These are phyloP conservation scores for Aradophagus sp. DNA, from an alignment of 1,140 invertebrate species.

Conservation along the genomic window DNA sequence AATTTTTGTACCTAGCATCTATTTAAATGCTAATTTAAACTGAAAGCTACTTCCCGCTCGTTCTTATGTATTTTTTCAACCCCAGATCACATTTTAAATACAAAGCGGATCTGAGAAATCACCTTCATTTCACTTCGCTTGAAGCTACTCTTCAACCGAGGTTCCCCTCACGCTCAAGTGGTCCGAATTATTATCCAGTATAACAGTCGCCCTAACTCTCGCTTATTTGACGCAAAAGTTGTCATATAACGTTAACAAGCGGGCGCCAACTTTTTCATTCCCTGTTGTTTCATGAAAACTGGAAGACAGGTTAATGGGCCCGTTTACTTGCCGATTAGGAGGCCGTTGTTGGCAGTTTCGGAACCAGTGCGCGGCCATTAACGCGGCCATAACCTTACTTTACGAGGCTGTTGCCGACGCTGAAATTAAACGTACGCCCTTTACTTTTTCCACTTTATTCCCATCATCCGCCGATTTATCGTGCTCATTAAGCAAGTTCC, in stretches of 20 bases:
- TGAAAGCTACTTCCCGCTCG: too few species aligned
- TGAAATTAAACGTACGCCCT: slow-evolving; percentile 24
- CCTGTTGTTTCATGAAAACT: slow-evolving; percentile 38
- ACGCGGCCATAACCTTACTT: slow-evolving; percentile 46
- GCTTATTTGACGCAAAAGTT: slow-evolving; percentile 11
- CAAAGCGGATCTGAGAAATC: too few species aligned
- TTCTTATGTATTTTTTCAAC: too few species aligned
- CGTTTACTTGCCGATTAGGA: slow-evolving; percentile 46
- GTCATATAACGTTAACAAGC: slow-evolving; percentile 7
- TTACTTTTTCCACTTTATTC: slow-evolving; percentile 24
- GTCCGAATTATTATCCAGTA: slow-evolving; percentile 1
- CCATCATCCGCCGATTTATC: slow-evolving; percentile 27
- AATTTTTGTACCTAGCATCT: too few species aligned
- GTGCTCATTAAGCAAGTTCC: slow-evolving; percentile 30
- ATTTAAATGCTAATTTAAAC: too few species aligned
- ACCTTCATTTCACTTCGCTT: too few species aligned
- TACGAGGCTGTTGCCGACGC: slow-evolving; percentile 32
- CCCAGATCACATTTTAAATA: too few species aligned
- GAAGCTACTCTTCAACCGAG: too few species aligned
- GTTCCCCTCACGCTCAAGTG: background rate
- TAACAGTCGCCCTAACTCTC: slow-evolving; percentile 6
- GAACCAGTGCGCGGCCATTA: slow-evolving; percentile 46
- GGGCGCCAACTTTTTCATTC: slow-evolving; percentile 12
- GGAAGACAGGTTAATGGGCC: slow-evolving; percentile 41
- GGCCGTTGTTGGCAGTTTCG: slow-evolving; percentile 19